Evolutionary conservation across 2,888 invertebrate species (phyloP), one percentile per base, ranked within the genome.

Genomic region (Pammene aurita): DNA sequence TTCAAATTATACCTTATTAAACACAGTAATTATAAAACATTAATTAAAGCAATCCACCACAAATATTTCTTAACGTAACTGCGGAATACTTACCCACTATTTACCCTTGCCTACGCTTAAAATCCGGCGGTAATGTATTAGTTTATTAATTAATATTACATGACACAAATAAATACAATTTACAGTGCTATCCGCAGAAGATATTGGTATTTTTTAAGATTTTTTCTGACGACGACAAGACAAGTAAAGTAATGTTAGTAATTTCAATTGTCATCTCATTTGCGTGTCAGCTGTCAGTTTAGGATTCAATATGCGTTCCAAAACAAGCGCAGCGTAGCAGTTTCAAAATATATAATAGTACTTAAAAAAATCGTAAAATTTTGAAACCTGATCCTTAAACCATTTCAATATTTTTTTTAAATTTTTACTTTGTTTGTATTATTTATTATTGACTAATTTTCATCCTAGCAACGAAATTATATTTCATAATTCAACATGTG

Each of bases 211-310:
- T 55, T 11, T 26, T 58, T 7, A 5, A 26, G 18, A 16, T 42
- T 57, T 57, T 57, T 44, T 42, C 57, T 58, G 26, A 42, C 58
- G 26, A 42, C 41, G 58, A 58, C 57, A 57, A 38, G 0, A n/a
- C n/a, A 50, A 52, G 35, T 55, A n/a, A 55, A n/a, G n/a, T n/a
- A n/a, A n/a, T n/a, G n/a, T n/a, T n/a, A n/a, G n/a, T n/a, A n/a
- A n/a, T n/a, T n/a, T n/a, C n/a, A n/a, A n/a, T n/a, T 9, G 14
- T 46, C 46, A 46, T 14, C 46, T 44, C 11, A 35, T 35, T 4
- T 35, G 9, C 38, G 5, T 38, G 38, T 38, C 38, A 38, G 0
- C 50, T 54, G 54, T 54, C 54, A 54, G 9, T 14, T 2, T 6
- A 13, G 11, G 26, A 5, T 52, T 26, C 52, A 52, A 26, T 9